These are phyloP conservation scores for Otolemur crassicaudatus DNA, from an alignment of 2,797 vertebrate genomes.

Conservation along the genomic window DNA sequence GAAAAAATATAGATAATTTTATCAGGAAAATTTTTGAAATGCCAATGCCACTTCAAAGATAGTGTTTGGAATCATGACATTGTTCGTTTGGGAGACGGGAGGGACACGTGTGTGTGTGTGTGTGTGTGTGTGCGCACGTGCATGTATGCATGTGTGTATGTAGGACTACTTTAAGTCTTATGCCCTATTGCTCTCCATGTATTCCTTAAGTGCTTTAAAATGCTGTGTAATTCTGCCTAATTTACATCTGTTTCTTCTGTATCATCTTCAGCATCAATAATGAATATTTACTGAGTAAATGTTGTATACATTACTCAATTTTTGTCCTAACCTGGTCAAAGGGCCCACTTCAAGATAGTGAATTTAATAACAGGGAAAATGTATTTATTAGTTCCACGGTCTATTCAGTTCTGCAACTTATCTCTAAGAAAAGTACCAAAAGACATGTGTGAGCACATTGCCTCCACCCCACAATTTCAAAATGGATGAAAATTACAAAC, in stretches of 20 bases:
- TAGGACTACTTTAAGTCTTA: background rate
- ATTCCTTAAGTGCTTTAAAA: background rate
- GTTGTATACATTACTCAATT: background rate
- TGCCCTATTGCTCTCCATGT: background rate
- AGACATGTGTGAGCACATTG: background rate
- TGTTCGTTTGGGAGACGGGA: background rate
- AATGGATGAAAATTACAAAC: background rate
- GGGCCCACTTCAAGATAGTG: background rate
- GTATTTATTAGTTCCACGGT: background rate
- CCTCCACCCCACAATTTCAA: background rate
- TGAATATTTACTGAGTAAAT: conserved; percentile 35
- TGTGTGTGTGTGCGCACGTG: too few relatives aligned
- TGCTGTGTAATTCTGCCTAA: background rate
- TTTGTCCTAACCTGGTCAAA: background rate
- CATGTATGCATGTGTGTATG: background rate
- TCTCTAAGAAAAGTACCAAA: background rate
- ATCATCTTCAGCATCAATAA: background rate
- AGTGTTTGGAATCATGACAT: background rate
- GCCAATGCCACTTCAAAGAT: background rate
- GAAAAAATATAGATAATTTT: background rate
- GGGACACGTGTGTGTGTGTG: background rate
- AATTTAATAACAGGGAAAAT: background rate
- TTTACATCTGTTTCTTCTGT: background rate
- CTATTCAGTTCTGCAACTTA: background rate
- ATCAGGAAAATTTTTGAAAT: background rate